Conservation (phyloP, 2,113 vertebrate genomes). For the Dendrocopos noguchii region DNA sequence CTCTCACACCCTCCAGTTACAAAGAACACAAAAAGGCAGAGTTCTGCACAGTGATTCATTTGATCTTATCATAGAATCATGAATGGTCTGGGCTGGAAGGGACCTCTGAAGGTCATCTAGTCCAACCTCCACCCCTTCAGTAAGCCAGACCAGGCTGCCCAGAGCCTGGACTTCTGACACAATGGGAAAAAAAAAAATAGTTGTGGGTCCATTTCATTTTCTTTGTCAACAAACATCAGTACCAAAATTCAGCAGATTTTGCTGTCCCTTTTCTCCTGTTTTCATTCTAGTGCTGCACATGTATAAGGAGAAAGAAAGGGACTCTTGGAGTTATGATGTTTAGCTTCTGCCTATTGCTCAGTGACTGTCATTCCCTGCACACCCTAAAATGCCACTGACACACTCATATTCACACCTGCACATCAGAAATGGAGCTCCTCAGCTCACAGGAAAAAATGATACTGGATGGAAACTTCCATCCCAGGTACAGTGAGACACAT, state of each 20-base stretch:
- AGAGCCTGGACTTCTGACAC: not conserved
- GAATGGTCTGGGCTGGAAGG: too few species aligned
- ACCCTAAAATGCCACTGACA: not conserved
- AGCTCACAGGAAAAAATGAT: not conserved
- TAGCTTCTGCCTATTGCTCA: not conserved
- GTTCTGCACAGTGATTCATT: not conserved
- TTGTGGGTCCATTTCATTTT: not conserved
- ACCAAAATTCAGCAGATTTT: not conserved
- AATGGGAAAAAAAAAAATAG: not conserved
- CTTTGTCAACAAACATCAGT: not conserved
- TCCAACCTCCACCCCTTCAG: too few species aligned
- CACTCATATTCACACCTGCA: not conserved
- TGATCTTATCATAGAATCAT: not conserved
- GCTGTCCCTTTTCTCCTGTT: not conserved
- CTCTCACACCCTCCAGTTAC: not conserved
- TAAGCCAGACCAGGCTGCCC: too few species aligned
- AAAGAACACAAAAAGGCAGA: not conserved
- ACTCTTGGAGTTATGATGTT: not conserved
- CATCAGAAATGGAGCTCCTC: not conserved
- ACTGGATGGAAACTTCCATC: not conserved
- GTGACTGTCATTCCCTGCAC: not conserved
- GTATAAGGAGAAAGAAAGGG: not conserved
- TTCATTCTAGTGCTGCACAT: not conserved
- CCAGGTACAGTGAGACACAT: fast-evolving
- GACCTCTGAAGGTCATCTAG: too few species aligned